Conservation (phyloP, 2,797 vertebrate genomes). For the Bovichtus diacanthus region DNA sequence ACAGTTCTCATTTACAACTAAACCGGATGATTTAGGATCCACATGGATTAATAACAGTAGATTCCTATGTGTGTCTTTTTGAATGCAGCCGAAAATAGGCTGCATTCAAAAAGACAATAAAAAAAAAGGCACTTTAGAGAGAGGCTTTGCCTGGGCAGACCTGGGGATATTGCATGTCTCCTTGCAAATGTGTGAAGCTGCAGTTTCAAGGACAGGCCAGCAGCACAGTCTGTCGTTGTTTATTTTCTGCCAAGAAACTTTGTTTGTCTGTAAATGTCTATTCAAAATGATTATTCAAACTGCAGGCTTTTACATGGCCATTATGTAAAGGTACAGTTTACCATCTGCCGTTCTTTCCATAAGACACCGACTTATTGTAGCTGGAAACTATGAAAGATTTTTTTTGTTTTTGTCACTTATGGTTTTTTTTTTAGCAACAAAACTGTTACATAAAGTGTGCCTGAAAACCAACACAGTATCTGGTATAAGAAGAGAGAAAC, state of each 20-base stretch:
- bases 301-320: conserved; percentile 73
- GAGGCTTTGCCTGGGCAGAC: conserved; percentile 10
- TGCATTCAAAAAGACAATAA: conserved; percentile 22
- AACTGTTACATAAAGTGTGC: conserved; percentile 91
- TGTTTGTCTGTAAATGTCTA: conserved; percentile 62
- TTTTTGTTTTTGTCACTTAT: conserved; percentile 60
- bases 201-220: conserved; percentile 55
- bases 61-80: not conserved
- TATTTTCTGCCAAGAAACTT: conserved; percentile 57
- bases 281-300: conserved; percentile 47
- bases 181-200: conserved; percentile 37
- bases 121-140: conserved; percentile 14
- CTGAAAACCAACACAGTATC: conserved; percentile 88
- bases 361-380: conserved; percentile 88
- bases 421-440: conserved; percentile 78
- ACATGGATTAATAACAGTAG: conserved; percentile 14
- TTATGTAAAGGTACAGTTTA: conserved; percentile 78
- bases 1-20: conserved; percentile 8
- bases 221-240: conserved; percentile 44
- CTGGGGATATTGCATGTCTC: conserved; percentile 35
- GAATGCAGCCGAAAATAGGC: conserved; percentile 21
- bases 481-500: conserved; percentile 75
- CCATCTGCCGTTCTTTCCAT: conserved; percentile 67
- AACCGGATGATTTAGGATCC: conserved; percentile 16
- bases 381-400: conserved; percentile 80